Conservation (phyloP, 2,113 vertebrate species). For the Mustela nigripes region DNA sequence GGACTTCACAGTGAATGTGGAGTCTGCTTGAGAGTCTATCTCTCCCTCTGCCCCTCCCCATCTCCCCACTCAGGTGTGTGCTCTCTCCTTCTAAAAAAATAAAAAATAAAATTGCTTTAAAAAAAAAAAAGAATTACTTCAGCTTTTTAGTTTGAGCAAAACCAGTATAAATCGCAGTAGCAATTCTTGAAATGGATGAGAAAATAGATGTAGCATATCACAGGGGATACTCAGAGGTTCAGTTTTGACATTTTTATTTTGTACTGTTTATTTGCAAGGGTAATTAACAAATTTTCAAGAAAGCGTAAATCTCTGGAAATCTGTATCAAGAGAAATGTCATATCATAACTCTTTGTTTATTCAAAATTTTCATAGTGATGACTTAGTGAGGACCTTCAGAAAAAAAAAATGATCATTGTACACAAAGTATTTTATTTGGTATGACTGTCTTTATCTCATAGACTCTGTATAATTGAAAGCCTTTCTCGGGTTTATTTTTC, state of each 20-base stretch:
- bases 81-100: not conserved
- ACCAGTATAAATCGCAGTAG: not conserved
- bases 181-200: not conserved
- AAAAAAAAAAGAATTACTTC: not conserved
- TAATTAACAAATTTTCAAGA: not conserved
- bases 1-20: not conserved
- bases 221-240: not conserved
- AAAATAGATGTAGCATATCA: not conserved
- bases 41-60: not conserved
- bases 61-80: not conserved
- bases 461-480: not conserved
- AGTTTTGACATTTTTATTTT: not conserved
- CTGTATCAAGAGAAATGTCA: not conserved
- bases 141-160: not conserved
- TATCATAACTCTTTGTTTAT: not conserved
- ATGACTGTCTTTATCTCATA: not conserved
- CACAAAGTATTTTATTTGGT: not conserved
- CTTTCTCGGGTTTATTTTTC: conserved; percentile 7
- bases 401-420: not conserved
- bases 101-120: not conserved
- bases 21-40: not conserved
- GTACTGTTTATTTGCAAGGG: not conserved
- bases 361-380: not conserved
- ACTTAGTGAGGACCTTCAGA: not conserved
- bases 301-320: not conserved